These are phyloP conservation scores for Tiliqua scincoides DNA, from an alignment of 2,113 vertebrate species.

Conservation along the genomic window DNA sequence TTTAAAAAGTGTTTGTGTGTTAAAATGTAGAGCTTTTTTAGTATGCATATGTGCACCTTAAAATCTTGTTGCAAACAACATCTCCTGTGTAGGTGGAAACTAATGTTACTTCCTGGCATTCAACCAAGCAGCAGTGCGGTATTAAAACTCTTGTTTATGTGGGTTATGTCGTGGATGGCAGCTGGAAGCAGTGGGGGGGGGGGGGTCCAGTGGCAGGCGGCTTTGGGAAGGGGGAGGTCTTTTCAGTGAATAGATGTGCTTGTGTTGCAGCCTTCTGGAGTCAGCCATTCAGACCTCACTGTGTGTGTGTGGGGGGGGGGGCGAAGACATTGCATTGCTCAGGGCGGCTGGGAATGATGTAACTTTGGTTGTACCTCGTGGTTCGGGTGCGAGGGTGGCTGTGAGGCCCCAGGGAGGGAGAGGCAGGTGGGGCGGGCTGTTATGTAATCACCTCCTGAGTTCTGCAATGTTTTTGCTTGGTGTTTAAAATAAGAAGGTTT, in stretches of 20 bases:
- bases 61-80: too few species aligned
- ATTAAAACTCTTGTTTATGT: not conserved
- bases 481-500: not conserved
- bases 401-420: not conserved
- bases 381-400: not conserved
- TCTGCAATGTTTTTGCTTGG: slow-evolving; percentile 41
- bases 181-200: not conserved
- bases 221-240: not conserved
- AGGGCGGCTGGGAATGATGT: slow-evolving; percentile 39
- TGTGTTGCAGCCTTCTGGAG: not conserved
- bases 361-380: slow-evolving; percentile 37
- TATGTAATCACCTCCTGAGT: slow-evolving; percentile 57
- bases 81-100: not conserved
- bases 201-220: not conserved
- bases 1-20: too few species aligned
- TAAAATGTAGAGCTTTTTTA: not conserved
- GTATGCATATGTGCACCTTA: too few species aligned
- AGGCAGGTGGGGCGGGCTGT: not conserved
- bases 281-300: too few species aligned
- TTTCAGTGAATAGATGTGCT: not conserved
- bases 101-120: not conserved
- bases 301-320: not conserved
- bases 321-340: not conserved
- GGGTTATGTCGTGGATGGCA: not conserved
- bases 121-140: not conserved